Base-by-base conservation (phyloP, 2,888 invertebrate species). In the Dromius quadrimaculatus region DNA sequence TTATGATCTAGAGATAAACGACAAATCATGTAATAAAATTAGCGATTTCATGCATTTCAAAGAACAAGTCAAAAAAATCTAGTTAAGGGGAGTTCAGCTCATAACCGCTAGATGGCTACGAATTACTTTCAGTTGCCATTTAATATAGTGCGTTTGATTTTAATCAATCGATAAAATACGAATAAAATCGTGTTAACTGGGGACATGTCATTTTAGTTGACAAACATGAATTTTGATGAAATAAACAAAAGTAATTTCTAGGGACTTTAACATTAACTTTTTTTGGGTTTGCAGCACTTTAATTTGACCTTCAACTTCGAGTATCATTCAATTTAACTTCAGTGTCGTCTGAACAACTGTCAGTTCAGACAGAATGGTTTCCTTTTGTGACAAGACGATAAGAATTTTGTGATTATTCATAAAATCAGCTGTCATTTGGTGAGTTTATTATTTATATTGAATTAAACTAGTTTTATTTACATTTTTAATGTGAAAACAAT, bases 331-430 rank as follows among this genome's bases (percentile, higher is more conserved):
- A 32, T 28, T 64, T 47, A 64, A 64, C 64, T 64, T 64, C 64
- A 64, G 68, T 68, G 54, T 59, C 36, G 13, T 62, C 23, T n/a
- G 13, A 13, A 23, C 68, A 68, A 20, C 43, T 68, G 68, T 68
- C 68, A 68, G 45, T 36, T n/a, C n/a, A n/a, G n/a, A n/a, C n/a
- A n/a, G n/a, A n/a, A 59, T 59, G 41, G 59, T 68, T 32, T 62
- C 28, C 23, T 28, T 15, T 54, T 66, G 66, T 66, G 57, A 45
- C 59, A 36, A 59, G 23, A 62, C 13, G 4, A 34, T 59, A n/a
- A 59, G 36, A 36, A 36, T 59, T 59, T 19, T 9, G 59, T 59
- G 59, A 59, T 19, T 28, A 23, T 54, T 28, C 50, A n/a, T 54
- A 54, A 54, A 15, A 59, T 36, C 11, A 36, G 11, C 32, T 66